Percentiles rank a stretch among this genome's conserved stretches.
phyloP scores from a whole-genome alignment of 2,797 vertebrate species.

The Morelia viridis region DNA sequence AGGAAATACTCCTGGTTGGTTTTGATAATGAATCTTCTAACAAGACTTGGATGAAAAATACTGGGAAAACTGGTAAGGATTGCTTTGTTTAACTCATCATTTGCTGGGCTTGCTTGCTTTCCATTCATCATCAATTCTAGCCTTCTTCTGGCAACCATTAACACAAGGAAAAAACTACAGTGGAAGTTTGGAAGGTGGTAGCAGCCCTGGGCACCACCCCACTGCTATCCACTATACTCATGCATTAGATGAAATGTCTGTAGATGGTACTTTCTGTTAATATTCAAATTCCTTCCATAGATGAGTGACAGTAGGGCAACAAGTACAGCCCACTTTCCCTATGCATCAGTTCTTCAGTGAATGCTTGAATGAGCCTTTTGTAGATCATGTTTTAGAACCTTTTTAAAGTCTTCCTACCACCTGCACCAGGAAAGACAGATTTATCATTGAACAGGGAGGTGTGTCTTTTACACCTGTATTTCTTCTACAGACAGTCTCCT shows the following conservation, averaged over 20 bases:
- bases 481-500: background rate
- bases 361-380: background rate
- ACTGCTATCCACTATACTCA: background rate
- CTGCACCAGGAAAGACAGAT: background rate
- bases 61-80: slow-evolving; percentile 91
- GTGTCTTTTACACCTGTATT: background rate
- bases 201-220: background rate
- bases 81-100: slow-evolving; percentile 19
- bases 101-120: background rate
- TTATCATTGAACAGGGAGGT: background rate
- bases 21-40: slow-evolving; percentile 92
- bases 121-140: background rate
- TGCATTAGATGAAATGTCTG: background rate
- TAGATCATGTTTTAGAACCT: background rate
- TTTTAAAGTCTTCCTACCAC: background rate
- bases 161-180: background rate
- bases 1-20: slow-evolving; percentile 88
- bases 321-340: background rate
- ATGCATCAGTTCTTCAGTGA: background rate
- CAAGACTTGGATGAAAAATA: slow-evolving; percentile 98
- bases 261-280: background rate
- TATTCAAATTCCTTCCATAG: background rate
- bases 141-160: background rate
- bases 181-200: background rate
- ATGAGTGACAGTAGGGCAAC: background rate